phyloP scores from a whole-genome alignment of 1,140 invertebrate species.

The Penaeus vannamei region DNA sequence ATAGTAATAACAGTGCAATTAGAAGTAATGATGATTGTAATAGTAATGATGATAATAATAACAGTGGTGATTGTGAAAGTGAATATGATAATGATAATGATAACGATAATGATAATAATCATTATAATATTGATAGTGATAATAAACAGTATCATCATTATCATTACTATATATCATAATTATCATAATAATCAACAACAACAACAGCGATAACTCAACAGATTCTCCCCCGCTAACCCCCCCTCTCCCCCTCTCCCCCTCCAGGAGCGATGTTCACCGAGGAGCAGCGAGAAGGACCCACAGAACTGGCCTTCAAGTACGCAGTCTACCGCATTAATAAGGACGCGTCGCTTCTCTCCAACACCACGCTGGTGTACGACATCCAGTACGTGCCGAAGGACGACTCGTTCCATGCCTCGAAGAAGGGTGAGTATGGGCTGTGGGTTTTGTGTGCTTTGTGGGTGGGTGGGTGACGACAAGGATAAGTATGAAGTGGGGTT shows the following conservation, averaged over 20 bases:
- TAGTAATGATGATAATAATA: no score
- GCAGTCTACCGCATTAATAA: constrained; percentile 93
- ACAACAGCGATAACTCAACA: no score
- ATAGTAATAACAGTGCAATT: no score
- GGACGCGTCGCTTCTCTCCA: constrained; percentile 84
- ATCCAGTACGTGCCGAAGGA: constrained; percentile 90
- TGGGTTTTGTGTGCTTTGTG: neutral
- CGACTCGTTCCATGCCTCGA: constrained; percentile 90
- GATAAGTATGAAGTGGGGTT: constrained; percentile 48
- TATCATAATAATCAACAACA: no score
- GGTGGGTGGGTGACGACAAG: neutral
- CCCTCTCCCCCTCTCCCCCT: neutral
- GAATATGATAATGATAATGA: no score
- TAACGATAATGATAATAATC: no score
- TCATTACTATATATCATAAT: no score
- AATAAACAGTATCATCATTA: no score
- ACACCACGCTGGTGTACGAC: constrained; percentile 90
- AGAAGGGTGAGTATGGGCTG: constrained; percentile 81
- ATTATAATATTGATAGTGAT: no score
- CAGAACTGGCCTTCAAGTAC: constrained; percentile 92
- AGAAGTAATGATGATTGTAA: no score
- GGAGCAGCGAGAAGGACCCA: constrained; percentile 86
- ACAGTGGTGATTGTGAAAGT: no score
- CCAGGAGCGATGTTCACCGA: constrained; percentile 93
- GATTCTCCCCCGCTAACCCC: neutral